These are phyloP conservation scores for Champsocephalus gunnari DNA, from an alignment of 2,797 vertebrate genomes.

Conservation along the genomic window DNA sequence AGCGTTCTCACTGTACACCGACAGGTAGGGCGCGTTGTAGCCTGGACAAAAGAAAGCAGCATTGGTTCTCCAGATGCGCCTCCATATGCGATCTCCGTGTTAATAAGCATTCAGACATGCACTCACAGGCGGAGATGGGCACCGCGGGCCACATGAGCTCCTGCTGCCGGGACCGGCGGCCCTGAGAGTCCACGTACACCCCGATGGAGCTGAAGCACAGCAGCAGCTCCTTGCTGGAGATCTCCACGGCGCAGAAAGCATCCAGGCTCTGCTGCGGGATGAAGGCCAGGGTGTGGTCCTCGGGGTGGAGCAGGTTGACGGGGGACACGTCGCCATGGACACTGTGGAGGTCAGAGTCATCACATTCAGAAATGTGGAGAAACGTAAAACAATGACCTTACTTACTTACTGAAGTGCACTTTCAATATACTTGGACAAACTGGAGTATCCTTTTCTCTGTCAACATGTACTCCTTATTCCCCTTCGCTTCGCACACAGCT, in stretches of 20 bases:
- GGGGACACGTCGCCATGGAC: constrained; percentile 89
- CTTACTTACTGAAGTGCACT: too few relatives aligned
- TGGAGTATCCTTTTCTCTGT: too few relatives aligned
- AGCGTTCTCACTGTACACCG: constrained; percentile 97
- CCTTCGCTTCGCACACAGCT: too few relatives aligned
- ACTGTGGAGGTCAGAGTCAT: constrained; percentile 47
- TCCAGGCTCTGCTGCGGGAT: constrained; percentile 91
- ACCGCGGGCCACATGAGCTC: constrained; percentile 97
- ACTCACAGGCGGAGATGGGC: constrained; percentile 96
- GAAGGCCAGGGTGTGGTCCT: constrained; percentile 96
- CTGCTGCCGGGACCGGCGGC: constrained; percentile 96
- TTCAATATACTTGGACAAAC: too few relatives aligned
- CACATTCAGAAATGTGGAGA: too few relatives aligned
- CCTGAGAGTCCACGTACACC: constrained; percentile 97
- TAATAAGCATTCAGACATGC: not conserved
- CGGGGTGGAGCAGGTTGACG: constrained; percentile 90
- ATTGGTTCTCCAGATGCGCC: not conserved
- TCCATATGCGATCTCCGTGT: not conserved
- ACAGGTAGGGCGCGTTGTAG: constrained; percentile 98
- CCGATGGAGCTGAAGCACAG: constrained; percentile 98
- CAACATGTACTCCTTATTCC: too few relatives aligned
- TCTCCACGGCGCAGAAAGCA: constrained; percentile 95
- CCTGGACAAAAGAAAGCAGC: constrained; percentile 78
- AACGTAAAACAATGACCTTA: too few relatives aligned
- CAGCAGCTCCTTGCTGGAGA: constrained; percentile 97